Conservation (phyloP, 2,113 vertebrate species). For the Phalacrocorax carbo region DNA sequence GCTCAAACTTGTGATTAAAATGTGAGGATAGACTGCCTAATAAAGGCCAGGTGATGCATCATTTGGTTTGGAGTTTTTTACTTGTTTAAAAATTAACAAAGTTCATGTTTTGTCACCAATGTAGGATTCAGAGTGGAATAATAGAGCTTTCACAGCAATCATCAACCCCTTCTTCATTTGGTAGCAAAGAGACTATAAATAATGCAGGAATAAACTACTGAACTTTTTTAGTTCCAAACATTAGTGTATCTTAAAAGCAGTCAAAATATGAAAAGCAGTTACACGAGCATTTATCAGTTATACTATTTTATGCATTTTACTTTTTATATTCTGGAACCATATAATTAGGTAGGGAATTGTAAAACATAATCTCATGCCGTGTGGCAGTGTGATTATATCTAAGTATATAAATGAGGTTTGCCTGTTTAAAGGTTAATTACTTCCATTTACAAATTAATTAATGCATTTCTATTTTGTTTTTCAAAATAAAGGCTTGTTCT, state of each 20-base stretch:
- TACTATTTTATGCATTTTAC: not conserved
- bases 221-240: not conserved
- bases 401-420: not conserved
- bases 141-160: not conserved
- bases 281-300: not conserved
- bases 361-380: not conserved
- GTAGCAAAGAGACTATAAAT: not conserved
- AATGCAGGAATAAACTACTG: not conserved
- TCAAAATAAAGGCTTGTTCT: not conserved
- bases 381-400: not conserved
- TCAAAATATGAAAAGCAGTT: not conserved
- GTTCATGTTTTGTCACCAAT: not conserved
- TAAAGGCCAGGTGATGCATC: not conserved
- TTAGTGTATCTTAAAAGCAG: not conserved
- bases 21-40: not conserved
- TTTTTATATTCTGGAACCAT: not conserved
- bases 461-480: not conserved
- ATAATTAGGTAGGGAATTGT: not conserved
- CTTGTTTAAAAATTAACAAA: not conserved
- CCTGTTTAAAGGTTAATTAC: not conserved
- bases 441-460: not conserved
- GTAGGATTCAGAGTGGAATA: not conserved
- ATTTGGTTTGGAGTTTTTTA: not conserved
- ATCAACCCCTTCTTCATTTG: not conserved
- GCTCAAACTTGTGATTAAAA: not conserved